These are phyloP conservation scores for Nestor notabilis DNA, from an alignment of 2,113 vertebrate species.

Conservation along the genomic window DNA sequence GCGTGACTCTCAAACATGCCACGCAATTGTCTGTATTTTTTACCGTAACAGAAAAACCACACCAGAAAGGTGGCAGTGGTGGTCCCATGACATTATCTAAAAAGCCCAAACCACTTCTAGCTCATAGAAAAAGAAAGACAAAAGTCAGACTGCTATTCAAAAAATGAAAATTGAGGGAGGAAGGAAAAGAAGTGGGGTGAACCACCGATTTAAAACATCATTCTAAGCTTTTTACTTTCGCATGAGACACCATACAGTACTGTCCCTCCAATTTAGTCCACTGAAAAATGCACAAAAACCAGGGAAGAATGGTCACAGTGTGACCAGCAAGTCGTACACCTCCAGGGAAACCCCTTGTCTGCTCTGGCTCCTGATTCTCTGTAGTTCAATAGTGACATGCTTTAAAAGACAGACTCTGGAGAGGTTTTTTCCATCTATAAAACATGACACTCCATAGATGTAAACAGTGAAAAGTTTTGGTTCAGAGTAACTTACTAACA, in stretches of 20 bases:
- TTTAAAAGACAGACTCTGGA: background rate
- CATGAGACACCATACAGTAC: background rate
- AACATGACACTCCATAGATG: fast-evolving
- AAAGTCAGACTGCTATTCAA: background rate
- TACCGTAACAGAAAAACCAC: background rate
- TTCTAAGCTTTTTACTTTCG: background rate
- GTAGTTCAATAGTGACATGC: background rate
- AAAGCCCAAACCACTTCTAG: background rate
- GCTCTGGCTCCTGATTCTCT: background rate
- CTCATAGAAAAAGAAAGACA: background rate
- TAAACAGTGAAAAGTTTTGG: background rate
- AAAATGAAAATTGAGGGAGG: background rate
- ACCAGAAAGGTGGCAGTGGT: background rate
- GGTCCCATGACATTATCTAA: background rate
- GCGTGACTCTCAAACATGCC: background rate
- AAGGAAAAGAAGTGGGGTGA: background rate
- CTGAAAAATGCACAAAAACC: background rate
- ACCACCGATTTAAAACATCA: background rate
- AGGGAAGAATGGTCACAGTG: background rate
- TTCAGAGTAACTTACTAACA: background rate
- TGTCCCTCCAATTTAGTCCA: background rate
- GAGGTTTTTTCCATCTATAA: background rate
- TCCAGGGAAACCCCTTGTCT: background rate
- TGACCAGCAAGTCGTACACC: background rate
- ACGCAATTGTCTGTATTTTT: background rate